phyloP scores from a whole-genome alignment of 2,797 vertebrate species.

The Alfaro cultratus region DNA sequence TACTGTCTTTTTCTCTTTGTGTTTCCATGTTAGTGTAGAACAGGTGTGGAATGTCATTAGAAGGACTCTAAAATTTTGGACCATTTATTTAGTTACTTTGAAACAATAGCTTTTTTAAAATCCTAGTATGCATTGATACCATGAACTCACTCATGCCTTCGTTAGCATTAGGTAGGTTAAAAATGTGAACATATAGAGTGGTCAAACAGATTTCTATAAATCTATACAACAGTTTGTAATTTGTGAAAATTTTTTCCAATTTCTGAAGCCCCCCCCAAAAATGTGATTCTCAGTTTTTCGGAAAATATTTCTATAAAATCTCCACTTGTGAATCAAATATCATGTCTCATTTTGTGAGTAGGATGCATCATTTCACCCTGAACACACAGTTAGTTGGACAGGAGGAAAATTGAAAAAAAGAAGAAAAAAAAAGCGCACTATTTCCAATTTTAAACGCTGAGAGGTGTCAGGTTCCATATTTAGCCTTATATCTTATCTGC shows the following conservation, averaged over 20 bases:
- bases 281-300: too few species aligned
- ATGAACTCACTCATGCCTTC: not conserved
- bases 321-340: not conserved
- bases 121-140: not conserved
- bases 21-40: not conserved
- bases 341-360: not conserved
- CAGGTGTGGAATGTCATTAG: not conserved
- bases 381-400: conserved; percentile 16
- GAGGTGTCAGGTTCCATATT: conserved; percentile 30
- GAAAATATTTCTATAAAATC: not conserved
- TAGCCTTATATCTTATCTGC: conserved; percentile 20
- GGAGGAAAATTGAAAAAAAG: not conserved
- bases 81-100: not conserved
- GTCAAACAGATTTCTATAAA: not conserved
- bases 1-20: not conserved
- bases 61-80: not conserved
- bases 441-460: not conserved
- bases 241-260: not conserved
- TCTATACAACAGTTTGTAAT: not conserved
- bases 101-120: not conserved
- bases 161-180: not conserved
- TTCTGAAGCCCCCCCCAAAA: not conserved
- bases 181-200: not conserved
- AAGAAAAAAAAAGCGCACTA: not conserved
- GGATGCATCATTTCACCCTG: not conserved